A percentile compares a stretch with the other conserved stretches of the same genome.
These are phyloP conservation scores for Triplophysa rosa DNA, from an alignment of 2,113 vertebrate species.

Conservation along the genomic window DNA sequence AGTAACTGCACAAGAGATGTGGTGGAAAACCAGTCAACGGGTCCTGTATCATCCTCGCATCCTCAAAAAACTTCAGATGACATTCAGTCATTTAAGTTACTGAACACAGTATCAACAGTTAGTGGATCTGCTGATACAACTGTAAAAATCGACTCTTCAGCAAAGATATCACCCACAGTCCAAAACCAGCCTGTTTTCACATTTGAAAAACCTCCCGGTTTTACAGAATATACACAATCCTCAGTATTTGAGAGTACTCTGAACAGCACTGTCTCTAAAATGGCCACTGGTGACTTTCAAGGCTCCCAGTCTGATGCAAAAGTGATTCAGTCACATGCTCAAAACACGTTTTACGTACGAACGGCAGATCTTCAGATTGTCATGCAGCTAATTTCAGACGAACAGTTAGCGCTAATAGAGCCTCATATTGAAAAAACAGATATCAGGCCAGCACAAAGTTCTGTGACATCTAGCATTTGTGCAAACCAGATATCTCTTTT, in stretches of 20 bases:
- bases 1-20: background rate
- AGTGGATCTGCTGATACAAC: conserved; percentile 54
- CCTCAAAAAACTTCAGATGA: conserved; percentile 33
- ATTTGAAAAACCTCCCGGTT: conserved; percentile 15
- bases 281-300: conserved; percentile 2
- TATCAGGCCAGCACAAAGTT: conserved; percentile 10
- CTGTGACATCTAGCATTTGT: background rate
- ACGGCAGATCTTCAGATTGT: conserved; percentile 76
- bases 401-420: conserved; percentile 73
- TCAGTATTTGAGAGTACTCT: background rate
- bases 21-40: conserved; percentile 5
- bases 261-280: background rate
- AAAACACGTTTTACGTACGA: conserved; percentile 70
- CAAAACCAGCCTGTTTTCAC: conserved; percentile 14
- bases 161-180: conserved; percentile 6
- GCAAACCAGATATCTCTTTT: conserved; percentile 14
- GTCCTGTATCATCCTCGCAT: conserved; percentile 37
- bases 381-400: conserved; percentile 76
- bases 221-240: conserved; percentile 5
- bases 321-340: conserved; percentile 53
- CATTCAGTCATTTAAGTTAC: conserved; percentile 41
- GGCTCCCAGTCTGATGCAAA: conserved; percentile 30
- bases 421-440: conserved; percentile 67
- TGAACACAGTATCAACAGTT: conserved; percentile 7
- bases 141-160: conserved; percentile 53